These are phyloP conservation scores for Ophiodon elongatus DNA, from an alignment of 2,113 vertebrate genomes.

Conservation along the genomic window DNA sequence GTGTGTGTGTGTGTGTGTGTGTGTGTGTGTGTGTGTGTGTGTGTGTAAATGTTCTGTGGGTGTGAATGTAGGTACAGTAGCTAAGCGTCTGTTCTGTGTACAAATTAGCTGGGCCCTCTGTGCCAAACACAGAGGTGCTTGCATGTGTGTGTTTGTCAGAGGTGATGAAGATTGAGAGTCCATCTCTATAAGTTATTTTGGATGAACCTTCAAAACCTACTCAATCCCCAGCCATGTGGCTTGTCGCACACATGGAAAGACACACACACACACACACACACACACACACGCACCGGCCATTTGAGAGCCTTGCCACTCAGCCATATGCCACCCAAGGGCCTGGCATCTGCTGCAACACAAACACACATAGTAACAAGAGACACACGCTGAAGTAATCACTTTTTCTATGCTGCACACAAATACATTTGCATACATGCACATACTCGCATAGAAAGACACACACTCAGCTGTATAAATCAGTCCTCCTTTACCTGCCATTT, in stretches of 20 bases:
- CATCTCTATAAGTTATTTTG: conserved; percentile 27
- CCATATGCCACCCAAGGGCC: conserved; percentile 76
- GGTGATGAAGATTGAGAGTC: conserved; percentile 40
- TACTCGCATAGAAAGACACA: neutral
- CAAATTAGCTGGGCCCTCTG: conserved; percentile 65
- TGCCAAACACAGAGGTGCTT: conserved; percentile 62
- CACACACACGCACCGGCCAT: conserved; percentile 62
- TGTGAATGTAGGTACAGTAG: conserved; percentile 67
- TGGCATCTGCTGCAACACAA: conserved; percentile 76
- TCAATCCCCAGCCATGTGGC: conserved; percentile 39
- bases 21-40: neutral
- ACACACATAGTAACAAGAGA: conserved; percentile 45
- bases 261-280: conserved; percentile 14
- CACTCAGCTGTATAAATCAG: neutral
- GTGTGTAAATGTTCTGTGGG: neutral
- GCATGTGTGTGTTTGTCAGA: conserved; percentile 31
- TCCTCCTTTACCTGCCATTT: conserved; percentile 27
- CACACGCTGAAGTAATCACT: conserved; percentile 44
- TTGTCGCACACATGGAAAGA: conserved; percentile 28
- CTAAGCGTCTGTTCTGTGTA: conserved; percentile 69
- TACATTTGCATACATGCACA: conserved; percentile 31
- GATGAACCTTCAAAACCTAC: conserved; percentile 33
- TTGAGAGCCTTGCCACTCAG: conserved; percentile 79
- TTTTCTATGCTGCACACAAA: conserved; percentile 14
- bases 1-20: neutral